Base-by-base conservation (phyloP, 2,888 invertebrate species). In the Andrena praecox region DNA sequence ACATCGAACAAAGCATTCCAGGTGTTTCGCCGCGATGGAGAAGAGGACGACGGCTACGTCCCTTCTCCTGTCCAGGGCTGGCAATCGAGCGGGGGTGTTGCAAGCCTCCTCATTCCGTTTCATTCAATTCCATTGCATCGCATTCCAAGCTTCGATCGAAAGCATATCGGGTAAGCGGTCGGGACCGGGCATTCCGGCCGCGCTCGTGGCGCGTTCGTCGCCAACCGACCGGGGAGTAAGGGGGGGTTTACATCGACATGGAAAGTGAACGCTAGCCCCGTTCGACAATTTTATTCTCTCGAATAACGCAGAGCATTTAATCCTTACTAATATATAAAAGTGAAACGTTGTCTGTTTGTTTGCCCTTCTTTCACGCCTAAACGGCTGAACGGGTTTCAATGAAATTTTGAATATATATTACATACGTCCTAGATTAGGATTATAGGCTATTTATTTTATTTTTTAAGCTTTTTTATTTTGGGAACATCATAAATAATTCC, bases 61-160 rank as follows among this genome's bases (percentile, higher is more conserved):
- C 48, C 81, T 60, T 50, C 73, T 35, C 60, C 73, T 66, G 54
- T 63, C 35, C 63, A 67, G 73, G 73, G 71, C 56, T 27, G 8
- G 10, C 73, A 80, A 87, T 80, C 29, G 85, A 81, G 74, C 85
- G 87, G 82, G 42, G 70, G 87, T 87, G 87, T 66, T 66, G 31
- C 81, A 87, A 85, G 82, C 76, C 74, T 80, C 84, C 80, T 75
- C 85, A 83, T 88, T 88, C 80, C 88, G 76, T 88, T 80, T 62
- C 85, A 86, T 86, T 87, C 82, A 85, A 86, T 86, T 77, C 67
- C 85, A 80, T 80, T 76, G 77, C 86, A 88, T 80, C 81, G 80
- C 88, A 88, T 88, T 89, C 87, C 89, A 88, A 89, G 88, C 88
- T 89, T 67, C 80, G 83, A 85, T 85, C 82, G 79, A 84, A 84